Evolutionary conservation across 2,113 vertebrate species (phyloP).

Genomic region (Upupa epops): DNA sequence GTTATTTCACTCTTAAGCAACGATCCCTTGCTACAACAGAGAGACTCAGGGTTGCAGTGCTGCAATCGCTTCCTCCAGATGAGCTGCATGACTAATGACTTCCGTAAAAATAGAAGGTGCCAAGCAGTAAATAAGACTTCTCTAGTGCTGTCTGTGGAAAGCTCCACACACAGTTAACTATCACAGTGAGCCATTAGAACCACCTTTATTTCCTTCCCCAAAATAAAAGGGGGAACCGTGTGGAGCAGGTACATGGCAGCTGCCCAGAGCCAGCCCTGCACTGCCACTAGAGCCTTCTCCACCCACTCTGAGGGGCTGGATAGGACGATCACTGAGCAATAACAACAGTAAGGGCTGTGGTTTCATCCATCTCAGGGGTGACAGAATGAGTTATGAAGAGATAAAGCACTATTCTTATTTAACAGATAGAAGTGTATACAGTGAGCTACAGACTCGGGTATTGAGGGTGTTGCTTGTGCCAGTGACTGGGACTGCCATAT

Average conservation of each 20-base stretch:
- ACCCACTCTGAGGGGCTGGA: too few relatives aligned
- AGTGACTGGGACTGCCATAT: too few relatives aligned
- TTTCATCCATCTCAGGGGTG: not conserved
- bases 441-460: not conserved
- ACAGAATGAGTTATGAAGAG: not conserved
- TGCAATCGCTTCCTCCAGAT: not conserved
- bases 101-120: not conserved
- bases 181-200: not conserved
- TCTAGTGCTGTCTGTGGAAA: not conserved
- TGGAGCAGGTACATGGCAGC: too few relatives aligned
- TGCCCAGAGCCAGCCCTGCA: not conserved
- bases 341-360: not conserved
- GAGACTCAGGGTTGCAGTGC: not conserved
- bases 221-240: not conserved
- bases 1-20: too few relatives aligned
- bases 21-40: not conserved
- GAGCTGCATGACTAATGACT: not conserved
- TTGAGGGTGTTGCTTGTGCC: not conserved
- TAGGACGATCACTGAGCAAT: fast-evolving
- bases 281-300: not conserved
- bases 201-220: not conserved
- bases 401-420: not conserved
- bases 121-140: not conserved
- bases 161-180: not conserved
- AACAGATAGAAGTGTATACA: fast-evolving